Base-by-base conservation (phyloP, 2,888 invertebrate genomes). In the Resseliella maxima region DNA sequence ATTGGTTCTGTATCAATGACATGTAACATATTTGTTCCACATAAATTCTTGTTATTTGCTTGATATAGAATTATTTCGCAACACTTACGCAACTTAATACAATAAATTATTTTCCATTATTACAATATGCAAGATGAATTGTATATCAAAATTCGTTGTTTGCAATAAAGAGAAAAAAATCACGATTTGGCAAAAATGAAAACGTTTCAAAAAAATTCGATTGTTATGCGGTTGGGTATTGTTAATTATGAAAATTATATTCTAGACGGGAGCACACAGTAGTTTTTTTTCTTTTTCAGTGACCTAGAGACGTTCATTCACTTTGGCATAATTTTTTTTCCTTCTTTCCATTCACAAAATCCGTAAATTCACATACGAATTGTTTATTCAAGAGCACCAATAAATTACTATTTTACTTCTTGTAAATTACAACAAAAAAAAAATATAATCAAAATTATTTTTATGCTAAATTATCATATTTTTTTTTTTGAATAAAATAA, bases 11-110 rank as follows among this genome's bases (percentile, higher is more conserved):
- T 72, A 72, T 72, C 35, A 31, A 35, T n/a, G 72, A 72, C 72
- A 72, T 59, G 59, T 18, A 15, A 72, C 31, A 72, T 31, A 59
- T 59, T 59, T 24, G n/a, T 59, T 59, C 59, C 6, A 59, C 24
- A n/a, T 59, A 1, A 59, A 59, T n/a, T n/a, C n/a, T n/a, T n/a
- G n/a, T n/a, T n/a, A n/a, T n/a, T n/a, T n/a, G n/a, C 1, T 24
- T 59, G 59, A 59, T 59, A 3, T 5, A 3, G 1, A 24, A 59
- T 24, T 6, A 59, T 3, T 50, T 10, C 24, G 24, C 27, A 31
- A 72, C 72, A 72, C 72, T 72, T 72, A 72, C 72, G 72, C 72
- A 35, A 72, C 72, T 72, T 72, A 72, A 35, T 72, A 72, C 72
- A 72, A 18, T 72, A 72, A 72, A 72, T 72, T 72, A 35, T 2